Base-by-base conservation (phyloP, 2,113 vertebrate species). In the Brachyhypopomus occidentalis region DNA sequence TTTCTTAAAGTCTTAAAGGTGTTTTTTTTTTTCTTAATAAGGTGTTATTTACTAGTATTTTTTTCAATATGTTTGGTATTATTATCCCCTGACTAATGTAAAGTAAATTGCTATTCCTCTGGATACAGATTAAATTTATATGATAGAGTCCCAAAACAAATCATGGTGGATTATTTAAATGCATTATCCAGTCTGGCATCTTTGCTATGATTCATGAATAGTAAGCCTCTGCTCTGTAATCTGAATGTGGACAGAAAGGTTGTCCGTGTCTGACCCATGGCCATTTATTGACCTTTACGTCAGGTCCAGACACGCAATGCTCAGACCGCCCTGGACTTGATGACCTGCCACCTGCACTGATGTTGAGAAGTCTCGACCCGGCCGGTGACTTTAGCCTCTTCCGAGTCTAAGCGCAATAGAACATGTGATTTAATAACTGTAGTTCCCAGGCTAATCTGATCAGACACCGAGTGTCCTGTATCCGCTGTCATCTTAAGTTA, bases 161-260 rank as follows among this genome's bases (percentile, higher is more conserved):
- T 41, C 23, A 16, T 23, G 25, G 56, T 63, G 38, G 16, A 63
- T 77, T 77, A 66, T 77, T 64, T 34, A 34, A 55, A 77, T 30
- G 23, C 45, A 52, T 77, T 45, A 52, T 41, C 22, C 41, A 27
- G 17, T 19, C 60, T 48, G 41, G 3, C 23, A 5, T 5, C 19
- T 34, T 66, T 23, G 19, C 30, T 30, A 66, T 66, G 70, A 30
- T 20, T 56, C 52, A 20, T 73, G 62, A 67, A 58, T 55, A 70
- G 27, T 30, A 19, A 34, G 22, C 16, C 6, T 52, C 58, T 38
- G 20, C 36, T 27, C 38, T 72, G 38, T 62, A 14, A 77, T 34
- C 4, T 59, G 38, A 55, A 23, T 52, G 19, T 66, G 63, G 16
- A 34, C 27, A 30, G 17, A 30, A 34, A 34, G 16, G 27, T 25